Conservation (phyloP, 2,888 invertebrate genomes). For the Chironomus riparius region DNA sequence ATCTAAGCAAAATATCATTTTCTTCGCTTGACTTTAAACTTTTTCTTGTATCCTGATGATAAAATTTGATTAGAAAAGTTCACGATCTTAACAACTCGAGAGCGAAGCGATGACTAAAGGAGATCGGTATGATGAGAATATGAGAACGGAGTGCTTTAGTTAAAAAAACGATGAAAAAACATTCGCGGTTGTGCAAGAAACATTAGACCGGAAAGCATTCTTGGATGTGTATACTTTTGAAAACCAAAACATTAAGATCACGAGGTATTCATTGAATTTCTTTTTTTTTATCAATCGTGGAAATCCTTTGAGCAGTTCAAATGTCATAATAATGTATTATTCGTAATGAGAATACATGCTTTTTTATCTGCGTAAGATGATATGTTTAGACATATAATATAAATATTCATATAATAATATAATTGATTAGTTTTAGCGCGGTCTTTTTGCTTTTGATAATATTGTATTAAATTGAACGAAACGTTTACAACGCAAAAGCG, state of each 20-base stretch:
- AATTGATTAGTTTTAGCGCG: conserved; percentile 1
- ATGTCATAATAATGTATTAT: background rate
- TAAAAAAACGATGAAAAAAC: background rate
- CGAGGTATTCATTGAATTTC: too few relatives aligned
- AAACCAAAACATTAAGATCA: too few relatives aligned
- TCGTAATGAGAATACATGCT: background rate
- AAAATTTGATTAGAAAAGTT: background rate
- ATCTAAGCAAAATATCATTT: too few relatives aligned
- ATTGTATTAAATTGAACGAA: background rate
- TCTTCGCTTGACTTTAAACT: too few relatives aligned
- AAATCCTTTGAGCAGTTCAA: background rate
- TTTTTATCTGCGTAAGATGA: too few relatives aligned
- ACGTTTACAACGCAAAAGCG: conserved; percentile 4
- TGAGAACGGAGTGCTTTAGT: background rate
- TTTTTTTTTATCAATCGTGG: too few relatives aligned
- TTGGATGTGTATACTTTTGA: too few relatives aligned
- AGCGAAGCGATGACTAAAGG: background rate
- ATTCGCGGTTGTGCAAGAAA: background rate
- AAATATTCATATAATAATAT: background rate
- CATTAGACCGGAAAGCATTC: background rate
- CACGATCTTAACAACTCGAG: background rate
- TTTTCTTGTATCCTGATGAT: too few relatives aligned
- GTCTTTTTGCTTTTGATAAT: background rate
- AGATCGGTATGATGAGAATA: background rate
- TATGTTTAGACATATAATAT: background rate